Percentiles rank a stretch among this genome's conserved stretches.
These are phyloP conservation scores for Argentina silus DNA, from an alignment of 2,797 vertebrate species.

Conservation along the genomic window DNA sequence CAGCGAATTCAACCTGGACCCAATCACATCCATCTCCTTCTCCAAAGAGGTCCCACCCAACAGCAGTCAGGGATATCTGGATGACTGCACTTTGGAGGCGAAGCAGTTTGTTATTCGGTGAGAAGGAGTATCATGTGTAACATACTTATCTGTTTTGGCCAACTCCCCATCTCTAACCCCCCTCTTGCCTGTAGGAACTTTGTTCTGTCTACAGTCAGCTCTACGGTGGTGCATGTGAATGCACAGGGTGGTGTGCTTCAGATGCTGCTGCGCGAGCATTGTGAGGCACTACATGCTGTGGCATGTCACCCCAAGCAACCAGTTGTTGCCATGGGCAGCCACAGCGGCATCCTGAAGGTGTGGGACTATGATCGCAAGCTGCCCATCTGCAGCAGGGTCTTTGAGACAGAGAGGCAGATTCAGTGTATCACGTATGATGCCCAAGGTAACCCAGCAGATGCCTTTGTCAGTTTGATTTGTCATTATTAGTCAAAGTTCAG, in stretches of 20 bases:
- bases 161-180: neutral
- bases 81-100: constrained; percentile 56
- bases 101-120: constrained; percentile 78
- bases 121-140: constrained; percentile 31
- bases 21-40: constrained; percentile 87
- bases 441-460: constrained; percentile 75
- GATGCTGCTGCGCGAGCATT: constrained; percentile 78
- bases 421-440: constrained; percentile 86
- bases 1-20: constrained; percentile 74
- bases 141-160: neutral
- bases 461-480: neutral
- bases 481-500: neutral
- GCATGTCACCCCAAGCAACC: constrained; percentile 85
- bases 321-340: constrained; percentile 80
- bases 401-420: constrained; percentile 75
- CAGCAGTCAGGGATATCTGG: constrained; percentile 39
- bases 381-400: constrained; percentile 77
- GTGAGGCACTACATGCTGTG: constrained; percentile 78
- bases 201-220: constrained; percentile 82
- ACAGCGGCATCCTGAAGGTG: constrained; percentile 83
- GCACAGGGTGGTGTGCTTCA: constrained; percentile 63
- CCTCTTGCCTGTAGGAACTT: constrained; percentile 82
- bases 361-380: constrained; percentile 83
- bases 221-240: constrained; percentile 79
- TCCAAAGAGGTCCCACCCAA: constrained; percentile 61